A percentile compares a stretch with the other conserved stretches of the same genome.
Evolutionary conservation across 2,888 invertebrate species (phyloP).

Genomic region (Nowickia ferox): DNA sequence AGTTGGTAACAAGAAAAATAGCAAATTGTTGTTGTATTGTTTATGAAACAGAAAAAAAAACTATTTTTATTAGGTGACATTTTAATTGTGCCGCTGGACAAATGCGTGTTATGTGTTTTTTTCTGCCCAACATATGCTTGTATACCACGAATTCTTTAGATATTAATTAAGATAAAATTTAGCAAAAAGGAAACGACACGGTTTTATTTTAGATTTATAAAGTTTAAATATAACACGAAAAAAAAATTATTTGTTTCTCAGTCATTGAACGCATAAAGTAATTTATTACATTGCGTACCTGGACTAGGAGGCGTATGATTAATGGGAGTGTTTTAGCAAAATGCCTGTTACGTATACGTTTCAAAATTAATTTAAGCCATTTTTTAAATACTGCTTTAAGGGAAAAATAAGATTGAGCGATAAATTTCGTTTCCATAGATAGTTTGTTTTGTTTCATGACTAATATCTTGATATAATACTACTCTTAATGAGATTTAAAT

Average conservation of each 20-base stretch:
- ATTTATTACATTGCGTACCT: conserved; percentile 20
- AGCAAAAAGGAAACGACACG: conserved; percentile 22
- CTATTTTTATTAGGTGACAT: conserved; percentile 64
- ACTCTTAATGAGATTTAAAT: too few species aligned
- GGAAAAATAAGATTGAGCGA: too few species aligned
- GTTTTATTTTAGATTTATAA: conserved; percentile 22
- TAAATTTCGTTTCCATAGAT: too few species aligned
- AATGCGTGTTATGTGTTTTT: conserved; percentile 20
- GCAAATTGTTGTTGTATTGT: background rate
- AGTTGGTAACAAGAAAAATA: conserved; percentile 39
- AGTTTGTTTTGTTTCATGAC: too few species aligned
- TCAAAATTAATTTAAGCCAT: background rate
- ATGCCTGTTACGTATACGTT: background rate
- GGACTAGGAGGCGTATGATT: conserved; percentile 21
- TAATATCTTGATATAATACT: too few species aligned
- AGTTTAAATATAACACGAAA: background rate
- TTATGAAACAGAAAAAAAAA: background rate
- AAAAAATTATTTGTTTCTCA: conserved; percentile 14
- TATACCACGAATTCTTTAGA: conserved; percentile 52
- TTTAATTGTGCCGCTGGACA: conserved; percentile 58
- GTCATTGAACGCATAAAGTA: conserved; percentile 45
- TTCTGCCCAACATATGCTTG: background rate
- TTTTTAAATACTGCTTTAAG: too few species aligned
- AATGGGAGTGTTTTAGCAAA: background rate
- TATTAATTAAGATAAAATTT: conserved; percentile 55